phyloP scores from a whole-genome alignment of 2,888 invertebrate species.

The Drosophila macrospina region DNA sequence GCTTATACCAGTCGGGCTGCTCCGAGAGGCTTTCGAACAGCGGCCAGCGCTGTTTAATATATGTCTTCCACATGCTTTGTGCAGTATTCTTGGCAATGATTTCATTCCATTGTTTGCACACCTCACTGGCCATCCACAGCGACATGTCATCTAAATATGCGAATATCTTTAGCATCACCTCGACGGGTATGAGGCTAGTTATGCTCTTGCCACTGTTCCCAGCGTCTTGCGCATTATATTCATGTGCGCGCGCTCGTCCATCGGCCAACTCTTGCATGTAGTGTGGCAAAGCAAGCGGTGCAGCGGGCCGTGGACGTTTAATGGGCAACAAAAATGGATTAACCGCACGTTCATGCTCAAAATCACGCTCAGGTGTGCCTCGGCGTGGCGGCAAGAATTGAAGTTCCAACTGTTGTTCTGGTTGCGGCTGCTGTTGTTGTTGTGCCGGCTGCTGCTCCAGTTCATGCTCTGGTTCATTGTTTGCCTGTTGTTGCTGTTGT shows the following conservation, averaged over 20 bases:
- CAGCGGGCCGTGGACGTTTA: conserved; percentile 79
- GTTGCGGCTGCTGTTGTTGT: conserved; percentile 30
- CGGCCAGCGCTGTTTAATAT: conserved; percentile 93
- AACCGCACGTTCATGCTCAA: conserved; percentile 58
- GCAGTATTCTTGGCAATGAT: conserved; percentile 92
- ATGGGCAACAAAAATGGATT: conserved; percentile 75
- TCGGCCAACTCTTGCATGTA: conserved; percentile 82
- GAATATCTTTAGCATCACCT: conserved; percentile 94
- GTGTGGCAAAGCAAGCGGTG: conserved; percentile 82
- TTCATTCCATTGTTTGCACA: conserved; percentile 93
- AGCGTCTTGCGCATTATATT: conserved; percentile 47
- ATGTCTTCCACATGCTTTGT: conserved; percentile 92
- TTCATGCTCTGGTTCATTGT: conserved; percentile 7
- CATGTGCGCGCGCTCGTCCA: conserved; percentile 74
- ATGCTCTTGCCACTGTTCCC: conserved; percentile 55
- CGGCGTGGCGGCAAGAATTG: conserved; percentile 50
- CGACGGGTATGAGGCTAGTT: conserved; percentile 81
- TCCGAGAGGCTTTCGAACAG: conserved; percentile 91
- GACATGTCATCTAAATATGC: conserved; percentile 96
- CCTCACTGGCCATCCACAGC: conserved; percentile 94
- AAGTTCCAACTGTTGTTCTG: conserved; percentile 35
- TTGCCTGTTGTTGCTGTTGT: conserved; percentile 37
- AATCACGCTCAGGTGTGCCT: conserved; percentile 64
- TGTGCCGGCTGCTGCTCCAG: conserved; percentile 47
- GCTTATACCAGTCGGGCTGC: conserved; percentile 92